Evolutionary conservation across 1,140 invertebrate species (phyloP).

Genomic region (Lordiphosa collinella): DNA sequence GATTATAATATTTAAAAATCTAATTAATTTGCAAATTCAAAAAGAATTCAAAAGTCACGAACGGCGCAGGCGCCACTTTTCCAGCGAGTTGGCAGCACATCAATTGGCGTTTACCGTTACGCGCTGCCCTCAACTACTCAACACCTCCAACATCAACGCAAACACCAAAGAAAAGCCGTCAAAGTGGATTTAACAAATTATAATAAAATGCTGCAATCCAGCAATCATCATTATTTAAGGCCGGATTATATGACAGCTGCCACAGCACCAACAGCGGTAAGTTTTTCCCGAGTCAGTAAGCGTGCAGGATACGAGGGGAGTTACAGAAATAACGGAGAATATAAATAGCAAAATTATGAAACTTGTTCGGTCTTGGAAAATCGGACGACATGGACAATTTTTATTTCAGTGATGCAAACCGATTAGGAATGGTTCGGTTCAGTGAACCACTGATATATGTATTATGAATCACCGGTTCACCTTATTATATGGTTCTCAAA

Average conservation of each 20-base stretch:
- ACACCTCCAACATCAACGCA: constrained; percentile 33
- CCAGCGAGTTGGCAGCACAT: constrained; percentile 63
- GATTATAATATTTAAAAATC: constrained; percentile 18
- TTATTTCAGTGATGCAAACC: too few species aligned
- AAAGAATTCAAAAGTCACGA: constrained; percentile 20
- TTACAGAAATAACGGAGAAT: too few species aligned
- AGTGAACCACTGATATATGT: too few species aligned
- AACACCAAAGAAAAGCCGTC: constrained; percentile 71
- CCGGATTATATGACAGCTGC: constrained; percentile 95
- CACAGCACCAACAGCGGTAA: constrained; percentile 90
- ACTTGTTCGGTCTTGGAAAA: too few species aligned
- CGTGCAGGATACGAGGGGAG: too few species aligned
- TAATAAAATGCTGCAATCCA: constrained; percentile 89
- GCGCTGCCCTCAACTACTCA: constrained; percentile 23
- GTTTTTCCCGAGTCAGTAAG: constrained; percentile 65
- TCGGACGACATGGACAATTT: too few species aligned
- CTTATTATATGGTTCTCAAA: too few species aligned
- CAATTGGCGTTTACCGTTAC: constrained; percentile 52
- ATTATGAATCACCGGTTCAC: too few species aligned
- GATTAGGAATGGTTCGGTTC: too few species aligned
- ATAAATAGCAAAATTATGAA: too few species aligned
- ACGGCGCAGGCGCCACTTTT: constrained; percentile 68
- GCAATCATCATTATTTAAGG: constrained; percentile 91
- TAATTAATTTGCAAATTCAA: constrained; percentile 28
- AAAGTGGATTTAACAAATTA: constrained; percentile 80